These are phyloP conservation scores for Daphoenositta chrysoptera DNA, from an alignment of 2,113 vertebrate genomes.

Conservation along the genomic window DNA sequence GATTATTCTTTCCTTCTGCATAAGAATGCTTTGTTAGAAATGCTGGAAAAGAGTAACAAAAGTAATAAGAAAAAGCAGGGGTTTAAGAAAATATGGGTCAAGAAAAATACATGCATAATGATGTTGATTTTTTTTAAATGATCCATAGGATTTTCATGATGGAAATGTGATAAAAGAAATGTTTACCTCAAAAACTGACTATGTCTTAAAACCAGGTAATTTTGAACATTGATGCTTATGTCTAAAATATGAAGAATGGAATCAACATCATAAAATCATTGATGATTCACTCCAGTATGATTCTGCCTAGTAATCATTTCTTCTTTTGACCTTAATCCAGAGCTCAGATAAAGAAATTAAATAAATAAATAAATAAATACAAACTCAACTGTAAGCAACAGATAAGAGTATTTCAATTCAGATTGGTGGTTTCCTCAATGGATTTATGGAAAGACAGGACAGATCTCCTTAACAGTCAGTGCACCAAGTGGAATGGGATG, in stretches of 20 bases:
- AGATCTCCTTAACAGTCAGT: neutral
- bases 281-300: neutral
- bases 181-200: neutral
- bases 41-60: neutral
- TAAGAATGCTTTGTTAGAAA: neutral
- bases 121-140: neutral
- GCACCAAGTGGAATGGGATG: neutral
- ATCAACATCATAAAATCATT: neutral
- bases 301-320: neutral
- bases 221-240: neutral
- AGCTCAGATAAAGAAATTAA: neutral
- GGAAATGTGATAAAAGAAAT: neutral
- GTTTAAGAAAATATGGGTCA: neutral
- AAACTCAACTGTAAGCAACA: neutral
- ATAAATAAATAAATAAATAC: neutral
- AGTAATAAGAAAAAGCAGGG: neutral
- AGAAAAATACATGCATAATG: neutral
- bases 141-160: neutral
- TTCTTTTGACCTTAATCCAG: neutral
- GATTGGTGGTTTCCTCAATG: neutral
- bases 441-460: neutral
- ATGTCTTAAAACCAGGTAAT: neutral
- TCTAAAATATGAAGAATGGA: neutral
- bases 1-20: neutral
- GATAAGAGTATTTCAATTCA: neutral